Evolutionary conservation across 2,113 vertebrate species (phyloP).

Genomic region (Casuarius casuarius): DNA sequence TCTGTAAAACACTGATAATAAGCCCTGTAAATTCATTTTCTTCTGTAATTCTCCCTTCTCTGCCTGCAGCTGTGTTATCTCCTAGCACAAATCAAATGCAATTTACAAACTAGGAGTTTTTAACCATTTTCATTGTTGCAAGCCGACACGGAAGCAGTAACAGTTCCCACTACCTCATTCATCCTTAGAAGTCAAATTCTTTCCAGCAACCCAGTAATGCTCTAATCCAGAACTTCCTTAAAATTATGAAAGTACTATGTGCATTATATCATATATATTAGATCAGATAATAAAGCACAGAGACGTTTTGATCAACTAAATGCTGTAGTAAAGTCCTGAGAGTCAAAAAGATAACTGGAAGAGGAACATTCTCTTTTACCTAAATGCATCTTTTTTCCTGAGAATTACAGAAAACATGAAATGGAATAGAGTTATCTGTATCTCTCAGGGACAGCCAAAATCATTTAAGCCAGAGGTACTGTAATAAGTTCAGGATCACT

Average conservation of each 20-base stretch:
- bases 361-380: not conserved
- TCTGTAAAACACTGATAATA: not conserved
- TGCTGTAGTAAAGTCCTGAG: not conserved
- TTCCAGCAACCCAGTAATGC: constrained; percentile 2
- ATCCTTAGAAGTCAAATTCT: constrained; percentile 58
- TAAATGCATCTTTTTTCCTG: not conserved
- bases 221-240: constrained; percentile 22
- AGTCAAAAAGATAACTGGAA: not conserved
- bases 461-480: not conserved
- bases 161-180: constrained; percentile 54
- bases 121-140: constrained; percentile 57
- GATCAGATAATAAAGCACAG: not conserved
- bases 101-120: constrained; percentile 36
- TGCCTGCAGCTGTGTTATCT: not conserved
- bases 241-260: not conserved
- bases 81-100: not conserved
- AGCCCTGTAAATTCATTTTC: not conserved
- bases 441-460: not conserved
- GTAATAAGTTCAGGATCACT: not conserved
- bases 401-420: not conserved
- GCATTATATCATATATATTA: not conserved
- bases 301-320: not conserved
- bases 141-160: constrained; percentile 57
- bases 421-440: not conserved
- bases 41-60: not conserved